Evolutionary conservation across 2,113 vertebrate species (phyloP), one percentile per base, ranked within the genome.

Genomic region (Brachyhypopomus gauderio): DNA sequence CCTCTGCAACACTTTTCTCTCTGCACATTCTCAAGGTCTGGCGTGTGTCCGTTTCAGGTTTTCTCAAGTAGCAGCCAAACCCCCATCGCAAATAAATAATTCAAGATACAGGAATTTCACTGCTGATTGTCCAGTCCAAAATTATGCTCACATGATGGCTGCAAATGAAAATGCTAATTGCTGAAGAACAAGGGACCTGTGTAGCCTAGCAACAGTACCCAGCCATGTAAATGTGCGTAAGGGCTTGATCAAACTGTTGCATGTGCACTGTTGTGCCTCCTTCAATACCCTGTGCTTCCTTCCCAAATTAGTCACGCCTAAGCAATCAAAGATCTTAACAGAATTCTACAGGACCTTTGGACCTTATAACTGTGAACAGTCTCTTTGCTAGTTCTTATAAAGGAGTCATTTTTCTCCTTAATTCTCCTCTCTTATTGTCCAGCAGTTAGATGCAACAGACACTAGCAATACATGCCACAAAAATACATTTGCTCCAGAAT

Each of bases 141-240:
- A 78, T 72, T 80, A 52, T 77, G 72, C 59, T 79, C 78, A 69
- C 74, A 73, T 58, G 77, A 82, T 78, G 77, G 78, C 64, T 78
- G 66, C 75, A 80, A 83, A 88, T 87, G 82, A 88, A 85, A 88
- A 85, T 82, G 80, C 83, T 85, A 87, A 88, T 88, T 87, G 84
- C 82, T 66, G 64, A 38, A 77, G 80, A 87, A 82, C 66, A 71
- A 77, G 81, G 78, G 81, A 83, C 62, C 78, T 66, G 63, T 81
- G 82, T 85, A 77, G 78, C 86, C 72, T 87, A 87, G 84, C 84
- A 88, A 88, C 86, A 83, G 72, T 76, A 85, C 75, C 78, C 83
- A 78, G 80, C 27, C 67, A 81, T 85, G 70, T 75, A 86, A 77
- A 83, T 85, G 64, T 41, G 30, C 81, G 62, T 22, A 60, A 48